These are phyloP conservation scores for Helarctos malayanus DNA, from an alignment of 2,797 vertebrate genomes.

Conservation along the genomic window DNA sequence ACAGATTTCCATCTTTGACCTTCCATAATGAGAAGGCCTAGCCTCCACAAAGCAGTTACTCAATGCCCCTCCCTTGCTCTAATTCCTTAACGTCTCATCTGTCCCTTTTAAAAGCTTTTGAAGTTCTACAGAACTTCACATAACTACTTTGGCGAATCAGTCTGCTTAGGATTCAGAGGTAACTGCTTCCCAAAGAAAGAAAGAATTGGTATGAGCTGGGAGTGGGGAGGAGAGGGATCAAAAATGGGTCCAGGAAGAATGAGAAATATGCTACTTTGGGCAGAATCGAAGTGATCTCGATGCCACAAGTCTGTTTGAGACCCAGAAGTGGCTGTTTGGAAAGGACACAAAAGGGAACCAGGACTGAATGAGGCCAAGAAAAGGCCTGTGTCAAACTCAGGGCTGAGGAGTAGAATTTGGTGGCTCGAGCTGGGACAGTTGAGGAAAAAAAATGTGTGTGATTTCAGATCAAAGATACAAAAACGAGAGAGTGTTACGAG, in stretches of 20 bases:
- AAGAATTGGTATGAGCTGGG: not conserved
- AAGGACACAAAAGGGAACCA: not conserved
- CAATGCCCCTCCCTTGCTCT: not conserved
- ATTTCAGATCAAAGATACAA: not conserved
- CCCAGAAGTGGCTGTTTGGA: slow-evolving; percentile 5
- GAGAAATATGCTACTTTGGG: slow-evolving; percentile 32
- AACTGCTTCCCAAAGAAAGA: slow-evolving; percentile 41
- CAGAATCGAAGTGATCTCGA: slow-evolving; percentile 33
- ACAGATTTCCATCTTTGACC: not conserved
- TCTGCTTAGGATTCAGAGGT: not conserved
- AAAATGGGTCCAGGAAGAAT: not conserved
- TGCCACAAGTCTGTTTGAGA: not conserved
- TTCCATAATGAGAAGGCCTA: not conserved
- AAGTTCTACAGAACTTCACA: not conserved
- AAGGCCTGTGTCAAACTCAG: not conserved
- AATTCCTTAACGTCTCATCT: not conserved
- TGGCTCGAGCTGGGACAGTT: not conserved
- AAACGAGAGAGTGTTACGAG: not conserved
- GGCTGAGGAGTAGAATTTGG: not conserved
- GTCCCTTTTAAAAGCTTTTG: slow-evolving; percentile 7
- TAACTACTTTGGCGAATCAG: not conserved
- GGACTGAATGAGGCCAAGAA: not conserved
- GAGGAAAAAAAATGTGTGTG: not conserved
- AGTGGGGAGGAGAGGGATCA: not conserved
- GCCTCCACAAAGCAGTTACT: not conserved